phyloP scores from a whole-genome alignment of 2,113 vertebrate genomes.

The Rhinoderma darwinii region DNA sequence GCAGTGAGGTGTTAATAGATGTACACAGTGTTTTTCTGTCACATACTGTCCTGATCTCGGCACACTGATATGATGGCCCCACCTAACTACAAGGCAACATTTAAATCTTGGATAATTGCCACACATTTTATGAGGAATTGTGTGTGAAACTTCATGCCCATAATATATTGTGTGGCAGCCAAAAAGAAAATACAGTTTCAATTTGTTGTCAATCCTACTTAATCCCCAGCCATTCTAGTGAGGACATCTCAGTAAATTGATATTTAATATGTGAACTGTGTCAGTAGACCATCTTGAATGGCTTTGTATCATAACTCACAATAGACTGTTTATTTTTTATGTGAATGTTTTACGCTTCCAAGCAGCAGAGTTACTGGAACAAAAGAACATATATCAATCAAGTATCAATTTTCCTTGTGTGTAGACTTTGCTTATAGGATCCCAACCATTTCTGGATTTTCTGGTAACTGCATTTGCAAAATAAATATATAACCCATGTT shows the following conservation, averaged over 20 bases:
- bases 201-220: slow-evolving; percentile 31
- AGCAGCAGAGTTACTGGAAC: neutral
- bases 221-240: slow-evolving; percentile 21
- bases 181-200: slow-evolving; percentile 49
- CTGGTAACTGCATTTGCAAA: neutral
- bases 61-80: slow-evolving; percentile 38
- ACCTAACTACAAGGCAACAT: slow-evolving; percentile 50
- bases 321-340: slow-evolving; percentile 1
- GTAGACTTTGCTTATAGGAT: neutral
- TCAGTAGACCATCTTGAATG: slow-evolving; percentile 15
- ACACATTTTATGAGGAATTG: slow-evolving; percentile 18
- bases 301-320: neutral
- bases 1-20: slow-evolving; percentile 53
- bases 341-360: neutral
- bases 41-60: slow-evolving; percentile 36
- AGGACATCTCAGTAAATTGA: slow-evolving; percentile 1
- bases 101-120: slow-evolving; percentile 51
- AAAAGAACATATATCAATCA: neutral
- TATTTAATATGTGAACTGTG: slow-evolving; percentile 26
- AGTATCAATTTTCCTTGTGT: neutral
- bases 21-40: slow-evolving; percentile 39
- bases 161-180: slow-evolving; percentile 24
- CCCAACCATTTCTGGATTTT: neutral
- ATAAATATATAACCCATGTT: neutral
- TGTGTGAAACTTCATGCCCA: slow-evolving; percentile 33